Conservation (phyloP, 2,888 invertebrate species). For the Uloborus plumipes region DNA sequence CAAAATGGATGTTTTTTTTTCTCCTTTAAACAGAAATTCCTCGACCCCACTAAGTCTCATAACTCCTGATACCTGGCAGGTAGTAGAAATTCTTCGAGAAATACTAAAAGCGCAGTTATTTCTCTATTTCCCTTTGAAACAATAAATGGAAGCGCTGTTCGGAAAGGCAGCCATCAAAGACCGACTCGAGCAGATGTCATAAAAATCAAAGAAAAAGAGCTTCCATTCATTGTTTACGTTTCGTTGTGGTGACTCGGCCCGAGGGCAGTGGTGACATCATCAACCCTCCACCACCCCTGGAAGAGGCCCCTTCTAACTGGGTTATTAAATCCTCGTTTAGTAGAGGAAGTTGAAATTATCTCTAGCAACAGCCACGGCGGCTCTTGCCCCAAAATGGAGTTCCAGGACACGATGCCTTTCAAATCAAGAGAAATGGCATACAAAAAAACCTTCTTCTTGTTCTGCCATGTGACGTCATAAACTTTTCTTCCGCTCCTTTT, state of each 20-base stretch:
- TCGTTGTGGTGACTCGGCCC: conserved; percentile 6
- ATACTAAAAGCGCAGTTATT: no score
- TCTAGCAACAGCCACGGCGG: conserved; percentile 7
- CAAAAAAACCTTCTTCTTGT: conserved; percentile 2
- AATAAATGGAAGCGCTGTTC: no score
- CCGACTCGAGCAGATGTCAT: no score
- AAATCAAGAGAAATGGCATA: not conserved
- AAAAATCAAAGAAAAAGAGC: not conserved
- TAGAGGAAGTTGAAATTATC: conserved; percentile 60
- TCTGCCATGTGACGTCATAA: conserved; percentile 26
- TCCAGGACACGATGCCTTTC: not conserved
- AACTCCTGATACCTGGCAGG: no score
- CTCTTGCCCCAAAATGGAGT: conserved; percentile 33
- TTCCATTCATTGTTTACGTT: conserved; percentile 28
- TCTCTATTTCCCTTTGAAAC: no score
- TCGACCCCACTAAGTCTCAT: no score
- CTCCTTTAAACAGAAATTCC: no score
- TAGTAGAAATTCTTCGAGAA: no score
- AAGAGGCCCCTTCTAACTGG: conserved; percentile 23
- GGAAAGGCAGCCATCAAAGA: no score
- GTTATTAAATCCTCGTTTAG: conserved; percentile 63
- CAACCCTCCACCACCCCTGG: not conserved
- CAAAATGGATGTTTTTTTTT: no score
- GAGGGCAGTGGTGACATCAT: conserved; percentile 20
- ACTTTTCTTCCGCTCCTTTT: conserved; percentile 4